Percentiles rank a stretch among this genome's conserved stretches.
These are phyloP conservation scores for Macaca nemestrina DNA, from an alignment of 2,113 vertebrate genomes.

Conservation along the genomic window DNA sequence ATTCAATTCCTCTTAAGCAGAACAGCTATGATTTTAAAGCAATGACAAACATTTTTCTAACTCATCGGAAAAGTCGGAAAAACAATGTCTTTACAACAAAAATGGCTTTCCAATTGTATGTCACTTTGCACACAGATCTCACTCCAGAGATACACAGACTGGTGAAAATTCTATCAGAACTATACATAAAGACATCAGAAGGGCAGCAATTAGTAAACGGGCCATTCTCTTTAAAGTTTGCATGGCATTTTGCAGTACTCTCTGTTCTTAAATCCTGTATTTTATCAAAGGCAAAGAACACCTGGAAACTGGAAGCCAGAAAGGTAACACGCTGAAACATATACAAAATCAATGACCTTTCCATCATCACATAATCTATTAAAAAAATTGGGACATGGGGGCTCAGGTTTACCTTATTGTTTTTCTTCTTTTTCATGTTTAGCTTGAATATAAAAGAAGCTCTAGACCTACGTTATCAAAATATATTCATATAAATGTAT, in stretches of 20 bases:
- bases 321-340: conserved; percentile 26
- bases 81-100: not conserved
- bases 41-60: not conserved
- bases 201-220: conserved; percentile 44
- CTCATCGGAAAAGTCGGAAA: not conserved
- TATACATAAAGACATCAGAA: conserved; percentile 47
- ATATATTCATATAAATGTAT: conserved; percentile 83
- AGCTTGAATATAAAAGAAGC: conserved; percentile 83
- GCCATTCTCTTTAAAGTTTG: conserved; percentile 5
- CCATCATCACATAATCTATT: conserved; percentile 27
- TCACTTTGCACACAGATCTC: not conserved
- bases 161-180: conserved; percentile 58
- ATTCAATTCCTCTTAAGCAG: not conserved
- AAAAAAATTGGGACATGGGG: conserved; percentile 14
- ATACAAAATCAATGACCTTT: conserved; percentile 40
- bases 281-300: conserved; percentile 36
- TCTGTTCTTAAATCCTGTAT: not conserved
- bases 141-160: not conserved
- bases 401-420: not conserved
- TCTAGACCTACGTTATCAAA: conserved; percentile 86
- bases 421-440: conserved; percentile 66
- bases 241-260: not conserved
- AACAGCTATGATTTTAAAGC: conserved; percentile 29
- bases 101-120: not conserved
- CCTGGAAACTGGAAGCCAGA: not conserved